A percentile compares a stretch with the other conserved stretches of the same genome.
Evolutionary conservation across 2,113 vertebrate species (phyloP).

Genomic region (Pampusana beccarii): DNA sequence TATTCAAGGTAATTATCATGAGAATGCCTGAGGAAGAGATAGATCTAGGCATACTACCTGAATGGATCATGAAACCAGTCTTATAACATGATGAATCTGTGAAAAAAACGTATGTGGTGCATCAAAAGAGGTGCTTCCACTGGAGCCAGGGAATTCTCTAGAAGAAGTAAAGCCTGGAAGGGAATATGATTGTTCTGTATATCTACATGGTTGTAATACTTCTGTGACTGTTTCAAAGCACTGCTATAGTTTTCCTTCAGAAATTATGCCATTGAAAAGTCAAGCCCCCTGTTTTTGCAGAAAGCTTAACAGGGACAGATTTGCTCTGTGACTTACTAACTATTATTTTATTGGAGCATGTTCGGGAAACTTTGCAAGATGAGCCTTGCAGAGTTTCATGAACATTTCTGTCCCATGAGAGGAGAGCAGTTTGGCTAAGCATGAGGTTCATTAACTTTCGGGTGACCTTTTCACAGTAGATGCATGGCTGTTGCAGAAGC

Average conservation of each 20-base stretch:
- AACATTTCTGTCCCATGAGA: conserved; percentile 31
- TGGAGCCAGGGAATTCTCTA: background rate
- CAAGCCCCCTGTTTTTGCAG: background rate
- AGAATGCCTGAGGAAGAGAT: background rate
- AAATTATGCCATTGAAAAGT: background rate
- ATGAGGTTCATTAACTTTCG: conserved; percentile 61
- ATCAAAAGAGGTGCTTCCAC: background rate
- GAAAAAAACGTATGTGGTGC: background rate
- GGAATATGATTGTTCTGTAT: background rate
- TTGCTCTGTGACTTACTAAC: background rate
- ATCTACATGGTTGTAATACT: background rate
- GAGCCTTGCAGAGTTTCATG: conserved; percentile 21
- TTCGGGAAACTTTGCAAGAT: conserved; percentile 45
- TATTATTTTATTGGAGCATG: background rate
- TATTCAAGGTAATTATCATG: background rate
- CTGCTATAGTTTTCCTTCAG: background rate
- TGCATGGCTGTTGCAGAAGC: conserved; percentile 37
- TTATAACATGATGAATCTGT: background rate
- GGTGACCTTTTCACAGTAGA: conserved; percentile 53
- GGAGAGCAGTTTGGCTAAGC: conserved; percentile 42
- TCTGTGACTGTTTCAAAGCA: background rate
- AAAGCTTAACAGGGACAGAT: background rate
- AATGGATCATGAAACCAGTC: background rate
- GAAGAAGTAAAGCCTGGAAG: background rate
- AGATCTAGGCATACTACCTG: background rate